Evolutionary conservation across 2,113 vertebrate species (phyloP).

Genomic region (Lathamus discolor): DNA sequence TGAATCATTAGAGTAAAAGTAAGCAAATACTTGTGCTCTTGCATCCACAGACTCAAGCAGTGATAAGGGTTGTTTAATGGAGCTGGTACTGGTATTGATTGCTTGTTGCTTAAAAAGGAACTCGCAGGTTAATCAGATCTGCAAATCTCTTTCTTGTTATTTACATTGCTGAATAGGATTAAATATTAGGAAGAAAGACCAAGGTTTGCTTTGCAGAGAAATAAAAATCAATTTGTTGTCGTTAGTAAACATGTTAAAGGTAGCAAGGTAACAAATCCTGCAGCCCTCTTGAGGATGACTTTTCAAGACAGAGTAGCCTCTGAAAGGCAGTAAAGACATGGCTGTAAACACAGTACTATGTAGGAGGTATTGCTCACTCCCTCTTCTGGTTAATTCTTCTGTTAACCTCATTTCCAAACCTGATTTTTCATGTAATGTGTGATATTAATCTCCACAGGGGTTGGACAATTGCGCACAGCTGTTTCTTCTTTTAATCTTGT

Average conservation of each 20-base stretch:
- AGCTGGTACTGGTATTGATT: constrained; percentile 16
- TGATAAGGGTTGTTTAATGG: constrained; percentile 27
- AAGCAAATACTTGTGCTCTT: background rate
- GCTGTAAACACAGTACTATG: background rate
- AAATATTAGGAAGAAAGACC: constrained; percentile 45
- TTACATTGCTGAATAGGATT: constrained; percentile 54
- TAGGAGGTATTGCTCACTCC: constrained; percentile 28
- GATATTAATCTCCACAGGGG: constrained; percentile 51
- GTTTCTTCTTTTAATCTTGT: constrained; percentile 51
- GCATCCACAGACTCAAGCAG: background rate
- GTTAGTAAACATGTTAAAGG: background rate
- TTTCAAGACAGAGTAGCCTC: constrained; percentile 8
- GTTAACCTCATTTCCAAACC: constrained; percentile 60
- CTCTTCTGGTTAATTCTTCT: constrained; percentile 45
- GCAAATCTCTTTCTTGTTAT: constrained; percentile 44
- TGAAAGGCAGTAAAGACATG: background rate
- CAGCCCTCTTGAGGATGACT: background rate
- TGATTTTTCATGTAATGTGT: constrained; percentile 47
- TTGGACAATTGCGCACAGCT: constrained; percentile 41
- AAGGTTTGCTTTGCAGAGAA: constrained; percentile 43
- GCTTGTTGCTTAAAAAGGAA: constrained; percentile 51
- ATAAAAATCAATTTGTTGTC: constrained; percentile 56
- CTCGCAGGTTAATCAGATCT: constrained; percentile 66
- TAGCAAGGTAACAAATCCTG: constrained; percentile 22
- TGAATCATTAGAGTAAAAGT: background rate